Evolutionary conservation across 2,888 invertebrate genomes (phyloP), one percentile per base, ranked within the genome.

Genomic region (Xestoiulus laeticollis): DNA sequence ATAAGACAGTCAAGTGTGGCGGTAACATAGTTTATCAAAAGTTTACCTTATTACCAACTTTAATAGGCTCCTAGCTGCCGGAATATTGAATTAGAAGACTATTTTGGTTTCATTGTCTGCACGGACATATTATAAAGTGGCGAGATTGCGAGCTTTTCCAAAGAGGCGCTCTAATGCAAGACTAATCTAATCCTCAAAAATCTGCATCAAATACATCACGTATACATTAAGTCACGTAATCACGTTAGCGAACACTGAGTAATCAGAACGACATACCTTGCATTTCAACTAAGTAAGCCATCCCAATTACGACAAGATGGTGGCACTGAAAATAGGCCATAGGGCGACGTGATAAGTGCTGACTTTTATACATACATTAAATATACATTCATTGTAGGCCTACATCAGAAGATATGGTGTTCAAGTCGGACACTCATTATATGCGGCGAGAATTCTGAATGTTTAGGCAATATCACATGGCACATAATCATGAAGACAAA

Each of bases 151-250:
- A 68, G 26, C 68, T 68, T 68, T 68, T 68, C 12, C 26, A n/a
- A 68, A 26, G 8, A 26, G 1, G 68, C 10, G 68, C 26, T 26
- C 26, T n/a, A 22, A 26, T n/a, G n/a, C 68, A 26, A 68, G 68
- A 68, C 68, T 26, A 68, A 68, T 68, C 68, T 68, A 68, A 68
- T 68, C 26, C 26, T 8, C 68, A 68, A 68, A 68, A 68, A 68
- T 68, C 26, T 68, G 68, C 68, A 68, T 68, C 68, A 68, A 26
- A 26, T 22, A 68, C 68, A 26, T 30, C 68, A n/a, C 68, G 5
- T 68, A n/a, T n/a, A 68, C 26, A 68, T 68, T 68, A 68, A 48
- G 68, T n/a, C 26, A 26, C 26, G 26, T 68, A 68, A 68, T 26
- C 26, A 68, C 68, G 12, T 68, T 68, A 68, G 68, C 26, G 26